Conservation (phyloP, 2,113 vertebrate species). For the Riparia riparia region DNA sequence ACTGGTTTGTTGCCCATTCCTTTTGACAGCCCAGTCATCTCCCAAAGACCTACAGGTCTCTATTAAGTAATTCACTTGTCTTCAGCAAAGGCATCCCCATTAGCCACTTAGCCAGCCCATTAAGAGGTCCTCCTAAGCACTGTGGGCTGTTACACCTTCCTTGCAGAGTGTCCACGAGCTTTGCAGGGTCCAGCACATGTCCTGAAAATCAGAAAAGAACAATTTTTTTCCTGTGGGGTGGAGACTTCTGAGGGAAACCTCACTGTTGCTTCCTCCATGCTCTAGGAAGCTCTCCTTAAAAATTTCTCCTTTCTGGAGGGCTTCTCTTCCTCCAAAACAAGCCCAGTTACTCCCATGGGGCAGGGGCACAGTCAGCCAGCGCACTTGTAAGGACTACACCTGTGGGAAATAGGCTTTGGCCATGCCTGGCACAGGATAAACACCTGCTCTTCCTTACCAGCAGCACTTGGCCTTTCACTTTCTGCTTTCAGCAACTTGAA, state of each 20-base stretch:
- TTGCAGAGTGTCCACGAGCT: not conserved
- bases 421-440: not conserved
- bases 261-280: not conserved
- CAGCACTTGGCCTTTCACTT: slow-evolving; percentile 39
- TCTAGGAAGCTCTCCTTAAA: not conserved
- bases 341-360: not conserved
- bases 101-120: not conserved
- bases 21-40: slow-evolving; percentile 22
- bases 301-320: not conserved
- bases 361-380: not conserved
- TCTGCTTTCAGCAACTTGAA: slow-evolving; percentile 11
- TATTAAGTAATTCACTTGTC: slow-evolving; percentile 11
- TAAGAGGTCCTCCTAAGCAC: not conserved
- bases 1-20: slow-evolving; percentile 30
- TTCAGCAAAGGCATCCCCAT: not conserved
- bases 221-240: fast-evolving
- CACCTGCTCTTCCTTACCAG: slow-evolving; percentile 38
- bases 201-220: not conserved
- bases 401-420: not conserved
- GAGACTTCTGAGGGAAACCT: not conserved
- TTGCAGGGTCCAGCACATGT: fast-evolving
- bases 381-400: not conserved
- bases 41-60: not conserved
- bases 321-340: not conserved
- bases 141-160: not conserved